Evolutionary conservation across 2,797 vertebrate species (phyloP).

Genomic region (Hylomyscus alleni): DNA sequence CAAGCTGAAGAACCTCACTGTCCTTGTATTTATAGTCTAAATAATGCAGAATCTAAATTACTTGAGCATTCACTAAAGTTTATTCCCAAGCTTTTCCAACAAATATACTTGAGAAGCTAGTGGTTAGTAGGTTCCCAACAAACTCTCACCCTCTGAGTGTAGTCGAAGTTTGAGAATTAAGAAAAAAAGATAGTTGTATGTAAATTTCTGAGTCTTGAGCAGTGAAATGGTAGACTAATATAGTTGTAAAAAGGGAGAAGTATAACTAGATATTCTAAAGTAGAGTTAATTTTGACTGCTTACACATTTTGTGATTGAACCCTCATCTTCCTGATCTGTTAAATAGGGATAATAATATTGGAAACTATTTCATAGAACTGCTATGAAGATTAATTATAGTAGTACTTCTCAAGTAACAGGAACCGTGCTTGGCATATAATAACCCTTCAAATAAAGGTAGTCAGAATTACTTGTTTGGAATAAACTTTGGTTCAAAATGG

Average conservation of each 20-base stretch:
- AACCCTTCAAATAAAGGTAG: not conserved
- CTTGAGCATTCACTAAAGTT: not conserved
- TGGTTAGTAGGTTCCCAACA: not conserved
- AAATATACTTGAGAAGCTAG: conserved; percentile 33
- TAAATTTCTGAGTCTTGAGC: not conserved
- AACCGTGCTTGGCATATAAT: not conserved
- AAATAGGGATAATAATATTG: not conserved
- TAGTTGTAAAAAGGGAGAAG: not conserved
- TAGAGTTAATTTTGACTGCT: not conserved
- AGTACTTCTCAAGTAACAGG: conserved; percentile 6
- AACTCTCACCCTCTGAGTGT: not conserved
- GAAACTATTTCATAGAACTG: conserved; percentile 28
- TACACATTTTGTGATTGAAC: not conserved
- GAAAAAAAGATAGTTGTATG: not conserved
- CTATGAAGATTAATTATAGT: not conserved
- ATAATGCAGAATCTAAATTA: conserved; percentile 22
- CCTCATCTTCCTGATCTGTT: conserved; percentile 30
- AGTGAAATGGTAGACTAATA: not conserved
- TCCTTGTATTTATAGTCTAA: conserved; percentile 22
- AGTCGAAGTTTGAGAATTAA: not conserved
- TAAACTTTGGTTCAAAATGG: not conserved
- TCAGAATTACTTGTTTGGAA: conserved; percentile 6
- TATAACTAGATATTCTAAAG: not conserved
- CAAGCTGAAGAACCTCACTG: conserved; percentile 12
- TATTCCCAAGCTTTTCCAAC: conserved; percentile 34